Conservation (phyloP, 2,113 vertebrate genomes). For the Bufo gargarizans region DNA sequence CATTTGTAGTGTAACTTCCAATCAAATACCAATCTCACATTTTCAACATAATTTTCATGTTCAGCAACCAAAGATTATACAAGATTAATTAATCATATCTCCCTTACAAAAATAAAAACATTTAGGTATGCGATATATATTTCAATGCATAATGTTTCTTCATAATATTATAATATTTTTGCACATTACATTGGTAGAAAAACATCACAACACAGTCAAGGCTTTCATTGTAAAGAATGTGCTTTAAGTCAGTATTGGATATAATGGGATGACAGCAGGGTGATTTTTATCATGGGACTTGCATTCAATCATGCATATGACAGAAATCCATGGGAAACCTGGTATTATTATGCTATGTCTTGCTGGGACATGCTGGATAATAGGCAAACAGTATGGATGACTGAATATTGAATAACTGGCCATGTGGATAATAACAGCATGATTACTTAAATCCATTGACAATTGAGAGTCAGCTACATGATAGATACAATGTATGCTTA, state of each 20-base stretch:
- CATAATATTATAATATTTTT: background rate
- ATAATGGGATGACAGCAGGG: constrained; percentile 13
- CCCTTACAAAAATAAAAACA: no score
- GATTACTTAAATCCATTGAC: constrained; percentile 39
- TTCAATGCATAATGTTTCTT: background rate
- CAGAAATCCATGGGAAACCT: constrained; percentile 48
- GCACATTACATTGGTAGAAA: background rate
- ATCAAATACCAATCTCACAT: no score
- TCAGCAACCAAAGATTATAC: no score
- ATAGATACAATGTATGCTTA: constrained; percentile 16
- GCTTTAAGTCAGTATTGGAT: background rate
- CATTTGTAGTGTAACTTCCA: no score
- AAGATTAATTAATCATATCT: no score
- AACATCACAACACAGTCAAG: background rate
- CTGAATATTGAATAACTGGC: constrained; percentile 54
- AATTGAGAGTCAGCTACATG: background rate
- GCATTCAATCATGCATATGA: constrained; percentile 44
- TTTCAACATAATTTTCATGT: no score
- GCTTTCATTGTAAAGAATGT: constrained; percentile 4
- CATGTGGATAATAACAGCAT: constrained; percentile 51
- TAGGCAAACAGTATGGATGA: constrained; percentile 43
- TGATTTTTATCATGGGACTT: constrained; percentile 32
- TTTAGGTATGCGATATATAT: no score
- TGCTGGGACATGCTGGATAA: constrained; percentile 45
- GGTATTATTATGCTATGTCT: constrained; percentile 45